Evolutionary conservation across 2,113 vertebrate species (phyloP), one percentile per base, ranked within the genome.

Genomic region (Heterotilapia buettikoferi): DNA sequence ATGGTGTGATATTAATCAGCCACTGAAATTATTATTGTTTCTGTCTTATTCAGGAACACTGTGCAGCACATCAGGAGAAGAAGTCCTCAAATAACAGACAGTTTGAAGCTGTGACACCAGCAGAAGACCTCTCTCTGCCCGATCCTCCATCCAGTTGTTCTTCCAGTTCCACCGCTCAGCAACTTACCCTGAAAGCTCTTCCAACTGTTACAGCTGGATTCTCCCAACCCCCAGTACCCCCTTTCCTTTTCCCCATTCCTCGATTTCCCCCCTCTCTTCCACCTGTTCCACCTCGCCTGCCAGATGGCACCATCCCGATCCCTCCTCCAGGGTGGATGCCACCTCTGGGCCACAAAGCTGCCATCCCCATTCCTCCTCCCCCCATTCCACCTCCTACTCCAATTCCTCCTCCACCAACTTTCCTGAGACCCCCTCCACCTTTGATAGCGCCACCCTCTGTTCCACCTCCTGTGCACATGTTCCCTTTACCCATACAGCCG

Each of bases 51-150:
- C 68, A 99, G 98, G 97, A 95, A 80, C 96, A 95, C 86, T 95
- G 95, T 90, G 96, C 96, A 87, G 96, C 96, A 3, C 95, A 97
- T n/a, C 96, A 97, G 89, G 97, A 97, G 89, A 96, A 97, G 95
- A 96, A 97, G 57, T 96, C 97, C 89, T 97, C 96, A 0, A 96
- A 96, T 0, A 97, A 97, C 0, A 97, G 97, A 95, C 95, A 94
- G 91, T 96, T 96, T 78, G 93, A 93, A 0, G 95, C 96, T 3
- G 95, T 97, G 54, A 97, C 96, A 90, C 95, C 96, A 79, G 33
- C 57, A 10, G 31, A 80, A 24, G 79, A 91, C 10, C 50, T 26
- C 14, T 52, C 85, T 56, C 78, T 66, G n/a, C 71, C 61, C 3
- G 50, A 52, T 9, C 66, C 63, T 83, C 84, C 47, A 7, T 53